Evolutionary conservation across 2,113 vertebrate species (phyloP).

Genomic region (Calidris pygmaea): DNA sequence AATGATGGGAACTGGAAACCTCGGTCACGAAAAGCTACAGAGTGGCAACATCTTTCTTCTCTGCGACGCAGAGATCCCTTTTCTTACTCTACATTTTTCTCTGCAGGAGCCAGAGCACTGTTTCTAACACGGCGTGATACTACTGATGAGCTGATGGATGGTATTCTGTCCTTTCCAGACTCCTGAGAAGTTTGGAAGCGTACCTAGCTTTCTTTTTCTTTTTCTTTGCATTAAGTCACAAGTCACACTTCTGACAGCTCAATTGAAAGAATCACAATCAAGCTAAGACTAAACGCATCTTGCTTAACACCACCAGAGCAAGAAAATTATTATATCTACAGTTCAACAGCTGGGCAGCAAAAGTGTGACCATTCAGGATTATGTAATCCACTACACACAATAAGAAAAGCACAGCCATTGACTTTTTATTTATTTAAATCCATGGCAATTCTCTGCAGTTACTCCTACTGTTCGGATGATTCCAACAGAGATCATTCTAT

Average conservation of each 20-base stretch:
- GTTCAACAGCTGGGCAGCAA: not conserved
- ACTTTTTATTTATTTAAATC: not conserved
- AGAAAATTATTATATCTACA: not conserved
- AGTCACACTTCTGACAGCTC: not conserved
- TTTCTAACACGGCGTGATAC: not conserved
- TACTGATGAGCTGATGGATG: not conserved
- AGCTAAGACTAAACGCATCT: not conserved
- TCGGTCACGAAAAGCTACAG: not conserved
- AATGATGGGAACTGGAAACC: not conserved
- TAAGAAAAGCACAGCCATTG: not conserved
- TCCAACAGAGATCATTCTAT: not conserved
- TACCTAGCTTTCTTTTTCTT: not conserved
- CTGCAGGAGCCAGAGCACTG: not conserved
- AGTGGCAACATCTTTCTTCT: not conserved
- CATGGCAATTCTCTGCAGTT: not conserved
- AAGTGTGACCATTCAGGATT: not conserved
- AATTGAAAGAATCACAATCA: rapidly evolving
- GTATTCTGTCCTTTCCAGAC: not conserved
- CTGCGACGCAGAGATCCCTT: not conserved
- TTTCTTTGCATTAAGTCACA: not conserved
- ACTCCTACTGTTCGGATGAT: not conserved
- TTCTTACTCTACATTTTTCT: not conserved
- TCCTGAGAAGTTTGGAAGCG: not conserved
- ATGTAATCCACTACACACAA: not conserved
- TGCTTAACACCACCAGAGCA: not conserved